Base-by-base conservation (phyloP, 2,888 invertebrate genomes). In the Hymenopus coronatus region DNA sequence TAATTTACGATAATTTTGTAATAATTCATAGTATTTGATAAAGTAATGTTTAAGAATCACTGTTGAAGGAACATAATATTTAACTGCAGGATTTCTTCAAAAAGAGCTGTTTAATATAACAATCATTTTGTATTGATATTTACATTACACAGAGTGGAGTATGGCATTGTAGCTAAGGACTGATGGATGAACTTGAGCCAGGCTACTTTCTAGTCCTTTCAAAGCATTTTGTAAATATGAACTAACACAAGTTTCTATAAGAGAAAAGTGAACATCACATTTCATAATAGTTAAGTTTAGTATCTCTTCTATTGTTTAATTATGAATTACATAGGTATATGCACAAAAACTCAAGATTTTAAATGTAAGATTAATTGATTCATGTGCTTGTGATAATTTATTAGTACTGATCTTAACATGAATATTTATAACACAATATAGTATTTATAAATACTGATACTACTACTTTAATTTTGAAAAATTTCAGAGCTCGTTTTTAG, bases 181-280 rank as follows among this genome's bases (percentile, higher is more conserved):
- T 70, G 54, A 15, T 20, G 54, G 25, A 70, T 70, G 20, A 14
- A 86, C 70, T 25, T 86, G 85, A 85, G 70, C 81, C 46, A 15
- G 28, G 86, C 86, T 86, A 86, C 28, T 86, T 70, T 86, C 86
- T 86, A 86, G 86, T 86, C 86, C 86, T 30, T 86, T 28, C 81
- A 20, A 85, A 28, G 86, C 81, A 86, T 81, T 30, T 86, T 86
- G 86, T 86, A 86, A 86, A 86, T 86, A 86, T 70, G 54, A 46
- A n/a, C 70, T 86, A 81, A 54, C 28, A 20, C 7, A 46, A 46
- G 27, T 85, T 81, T 81, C 86, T 28, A 81, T 28, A 25, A 70
- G 54, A 70, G 15, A 86, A 28, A 70, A 28, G 7, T 70, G 81
- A 84, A 85, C 85, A 46, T 85, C 85, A 85, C 85, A 85, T 25